Base-by-base conservation (phyloP, 92 coral and sea anemone genomes). In the Porites lobata region DNA sequence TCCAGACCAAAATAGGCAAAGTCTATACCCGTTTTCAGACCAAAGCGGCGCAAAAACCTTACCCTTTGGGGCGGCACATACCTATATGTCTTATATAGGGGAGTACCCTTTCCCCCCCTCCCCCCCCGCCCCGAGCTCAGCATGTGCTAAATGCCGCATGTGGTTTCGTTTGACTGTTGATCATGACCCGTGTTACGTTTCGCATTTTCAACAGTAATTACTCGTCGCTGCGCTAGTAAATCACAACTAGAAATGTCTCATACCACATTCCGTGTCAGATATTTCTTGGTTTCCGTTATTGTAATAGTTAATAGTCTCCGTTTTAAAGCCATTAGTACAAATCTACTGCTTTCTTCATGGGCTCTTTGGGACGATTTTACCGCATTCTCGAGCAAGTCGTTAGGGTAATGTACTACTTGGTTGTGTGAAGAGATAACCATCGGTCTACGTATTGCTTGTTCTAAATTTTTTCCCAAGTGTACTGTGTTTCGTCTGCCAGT, bases 141-240 rank as follows among this genome's bases (percentile, higher is more conserved):
- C 15, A 4, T 43, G 17, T 72, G 9, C 19, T 8, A n/a, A 69
- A 29, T 50, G 50, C 26, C 51, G 29, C 66, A 69, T 56, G 53
- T 69, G 77, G 85, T 38, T 70, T 59, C 64, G 22, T 24, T 81
- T 81, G 65, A 53, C 77, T 58, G 69, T 22, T 53, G 77, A 21
- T 15, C 76, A 20, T 18, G 14, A n/a, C 19, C 50, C 32, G 82
- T 78, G 71, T 78, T 78, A 62, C 20, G 58, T 78, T 79, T 79
- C 72, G n/a, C 69, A 15, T 56, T 7, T 72, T 69, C 52, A 62
- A 3, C 51, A 81, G 54, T 67, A 67, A 81, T 56, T 69, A 69
- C 24, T 19, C 29, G 18, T 32, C 3, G 11, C 2, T 56, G 7
- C 67, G 54, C 61, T 78, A 61, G 58, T 64, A 38, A 38, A 38